These are phyloP conservation scores for Drosophila orena DNA, from an alignment of 1,140 invertebrate genomes.

Conservation along the genomic window DNA sequence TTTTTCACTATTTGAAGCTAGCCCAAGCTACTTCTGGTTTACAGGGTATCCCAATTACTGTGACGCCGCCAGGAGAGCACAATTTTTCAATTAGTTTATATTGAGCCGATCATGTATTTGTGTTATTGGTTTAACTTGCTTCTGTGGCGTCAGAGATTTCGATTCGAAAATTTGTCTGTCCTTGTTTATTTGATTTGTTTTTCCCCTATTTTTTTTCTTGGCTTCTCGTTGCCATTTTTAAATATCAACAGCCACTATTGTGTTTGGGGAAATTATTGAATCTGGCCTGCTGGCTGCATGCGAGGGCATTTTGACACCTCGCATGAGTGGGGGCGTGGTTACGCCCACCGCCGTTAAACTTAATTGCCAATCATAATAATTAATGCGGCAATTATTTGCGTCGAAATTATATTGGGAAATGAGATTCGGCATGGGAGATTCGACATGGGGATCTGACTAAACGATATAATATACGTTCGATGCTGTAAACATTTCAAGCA, in stretches of 20 bases:
- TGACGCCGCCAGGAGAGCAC: slow-evolving; percentile 32
- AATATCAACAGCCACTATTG: slow-evolving; percentile 20
- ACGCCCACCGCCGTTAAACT: slow-evolving; percentile 15
- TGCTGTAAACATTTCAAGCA: slow-evolving; percentile 10
- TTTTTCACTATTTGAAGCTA: background rate
- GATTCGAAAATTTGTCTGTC: slow-evolving; percentile 13
- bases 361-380: slow-evolving; percentile 48
- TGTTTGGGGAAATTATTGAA: slow-evolving; percentile 26
- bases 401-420: slow-evolving; percentile 16
- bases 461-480: slow-evolving; percentile 9
- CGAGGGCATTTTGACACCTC: slow-evolving; percentile 17
- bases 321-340: slow-evolving; percentile 6
- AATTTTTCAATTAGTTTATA: slow-evolving; percentile 61
- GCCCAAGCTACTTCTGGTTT: background rate
- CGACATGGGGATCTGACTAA: slow-evolving; percentile 4
- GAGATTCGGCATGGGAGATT: background rate
- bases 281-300: background rate
- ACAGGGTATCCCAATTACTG: slow-evolving; percentile 17
- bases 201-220: slow-evolving; percentile 1
- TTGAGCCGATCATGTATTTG: slow-evolving; percentile 32
- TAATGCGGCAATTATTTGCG: slow-evolving; percentile 25
- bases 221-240: slow-evolving; percentile 38
- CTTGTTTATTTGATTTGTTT: slow-evolving; percentile 24
- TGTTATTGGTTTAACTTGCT: slow-evolving; percentile 26
- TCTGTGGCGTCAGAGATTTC: slow-evolving; percentile 50